Percentiles rank a stretch among this genome's conserved stretches.
phyloP scores from a whole-genome alignment of 2,797 vertebrate genomes.

The Molossus molossus region DNA sequence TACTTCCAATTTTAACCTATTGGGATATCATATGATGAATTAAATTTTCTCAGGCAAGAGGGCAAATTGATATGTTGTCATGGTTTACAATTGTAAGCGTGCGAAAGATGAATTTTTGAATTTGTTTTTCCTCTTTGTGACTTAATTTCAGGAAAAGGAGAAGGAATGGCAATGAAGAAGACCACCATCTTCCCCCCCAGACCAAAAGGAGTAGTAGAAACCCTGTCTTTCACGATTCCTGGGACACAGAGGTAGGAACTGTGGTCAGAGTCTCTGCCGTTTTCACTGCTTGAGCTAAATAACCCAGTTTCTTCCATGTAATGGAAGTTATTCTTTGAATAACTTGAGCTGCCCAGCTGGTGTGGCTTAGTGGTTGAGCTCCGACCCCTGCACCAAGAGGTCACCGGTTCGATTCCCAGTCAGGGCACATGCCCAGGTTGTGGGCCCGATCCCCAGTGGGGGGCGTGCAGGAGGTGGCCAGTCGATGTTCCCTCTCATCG shows the following conservation, averaged over 20 bases:
- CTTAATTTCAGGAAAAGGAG: conserved; percentile 93
- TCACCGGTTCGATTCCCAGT: too few relatives aligned
- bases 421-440: too few relatives aligned
- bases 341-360: background rate
- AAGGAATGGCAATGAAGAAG: conserved; percentile 94
- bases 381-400: too few relatives aligned
- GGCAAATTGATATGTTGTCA: background rate
- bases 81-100: background rate
- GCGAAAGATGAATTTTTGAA: background rate
- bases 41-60: background rate
- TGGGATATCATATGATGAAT: background rate
- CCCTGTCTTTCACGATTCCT: conserved; percentile 90
- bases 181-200: conserved; percentile 93
- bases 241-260: conserved; percentile 92
- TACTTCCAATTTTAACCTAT: background rate
- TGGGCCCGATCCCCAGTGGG: too few relatives aligned
- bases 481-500: too few relatives aligned
- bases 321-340: background rate
- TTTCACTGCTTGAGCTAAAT: background rate
- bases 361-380: too few relatives aligned
- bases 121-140: background rate
- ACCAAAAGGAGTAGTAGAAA: conserved; percentile 94
- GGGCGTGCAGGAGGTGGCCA: too few relatives aligned
- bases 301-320: background rate
- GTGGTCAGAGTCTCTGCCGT: background rate